Conservation (phyloP, 2,888 invertebrate species). For the Shargacucullia verbasci region DNA sequence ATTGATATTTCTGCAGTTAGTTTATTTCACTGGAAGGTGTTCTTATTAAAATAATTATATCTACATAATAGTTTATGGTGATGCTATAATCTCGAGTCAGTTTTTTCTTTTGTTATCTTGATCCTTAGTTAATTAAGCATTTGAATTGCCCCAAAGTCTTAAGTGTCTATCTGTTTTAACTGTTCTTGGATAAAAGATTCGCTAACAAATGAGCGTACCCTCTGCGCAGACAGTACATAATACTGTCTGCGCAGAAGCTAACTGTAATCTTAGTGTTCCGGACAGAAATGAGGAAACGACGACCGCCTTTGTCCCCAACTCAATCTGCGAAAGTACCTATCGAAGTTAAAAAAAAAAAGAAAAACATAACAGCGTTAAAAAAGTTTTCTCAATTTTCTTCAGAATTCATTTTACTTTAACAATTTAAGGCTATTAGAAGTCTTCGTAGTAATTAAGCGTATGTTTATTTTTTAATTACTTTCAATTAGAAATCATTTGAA, state of each 20-base stretch:
- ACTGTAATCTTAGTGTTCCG: constrained; percentile 26
- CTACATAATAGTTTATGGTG: too few species aligned
- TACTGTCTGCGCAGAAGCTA: constrained; percentile 10
- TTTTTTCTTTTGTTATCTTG: too few species aligned
- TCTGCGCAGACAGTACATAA: too few species aligned
- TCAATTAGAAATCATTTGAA: constrained; percentile 20
- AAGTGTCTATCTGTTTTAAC: constrained; percentile 20
- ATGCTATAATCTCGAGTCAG: too few species aligned
- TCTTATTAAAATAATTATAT: too few species aligned
- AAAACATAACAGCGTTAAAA: constrained; percentile 14
- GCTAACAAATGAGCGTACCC: constrained; percentile 15
- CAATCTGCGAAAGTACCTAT: constrained; percentile 40
- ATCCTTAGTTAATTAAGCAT: constrained; percentile 10
- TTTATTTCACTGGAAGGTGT: constrained; percentile 4
- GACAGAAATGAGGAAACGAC: constrained; percentile 33
- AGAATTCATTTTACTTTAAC: constrained; percentile 20
- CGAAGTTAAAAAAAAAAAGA: constrained; percentile 22
- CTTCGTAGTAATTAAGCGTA: constrained; percentile 18
- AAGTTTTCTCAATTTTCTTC: constrained; percentile 34
- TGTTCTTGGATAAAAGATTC: constrained; percentile 13
- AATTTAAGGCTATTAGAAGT: constrained; percentile 8
- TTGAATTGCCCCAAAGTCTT: constrained; percentile 1
- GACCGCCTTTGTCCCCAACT: constrained; percentile 23
- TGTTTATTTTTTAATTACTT: constrained; percentile 10
- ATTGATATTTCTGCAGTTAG: constrained; percentile 6